Evolutionary conservation across 2,113 vertebrate genomes (phyloP), one percentile per base, ranked within the genome.

Genomic region (Oriolus oriolus): DNA sequence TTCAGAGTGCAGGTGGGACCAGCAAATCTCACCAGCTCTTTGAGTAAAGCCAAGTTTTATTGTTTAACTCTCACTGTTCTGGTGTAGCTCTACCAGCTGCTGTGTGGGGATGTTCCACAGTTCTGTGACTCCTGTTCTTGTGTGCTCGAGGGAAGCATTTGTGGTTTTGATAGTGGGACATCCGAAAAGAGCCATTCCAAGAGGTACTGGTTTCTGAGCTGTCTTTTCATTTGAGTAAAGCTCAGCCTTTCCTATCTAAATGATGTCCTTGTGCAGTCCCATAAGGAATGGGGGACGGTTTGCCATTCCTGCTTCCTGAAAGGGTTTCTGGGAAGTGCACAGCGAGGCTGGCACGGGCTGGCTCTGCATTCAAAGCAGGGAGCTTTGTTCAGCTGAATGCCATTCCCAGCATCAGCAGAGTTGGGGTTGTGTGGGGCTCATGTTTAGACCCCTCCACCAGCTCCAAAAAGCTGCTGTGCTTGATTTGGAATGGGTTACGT

Each of bases 261-360:
- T 27, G 50, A 7, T 7, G 26, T 30, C 71, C 83, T 49, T 33
- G 14, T 68, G 85, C 88, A 16, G 0, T 35, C 20, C 85, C 59
- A 0, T 3, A 0, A 7, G 91, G 2, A 33, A 1, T 2, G 70
- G 50, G 39, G 9, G 28, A 2, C 27, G 9, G 7, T 79, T 27
- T 28, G 64, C 28, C 44, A 1, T n/a, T 61, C 13, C 31, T 33
- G 74, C 14, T 81, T 16, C 52, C 16, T 52, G 66, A 5, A 27
- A 41, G 71, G 83, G 42, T n/a, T 73, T 69, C 74, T 26, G 71
- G 44, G 95, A 3, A 30, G 64, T 5, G 33, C 6, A 1, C 33
- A 33, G 63, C 4, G 16, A 7, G 91, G 78, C 56, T 75, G 79
- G 49, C 64, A 49, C 39, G 2, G 47, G 74, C 70, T 27, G 12